Evolutionary conservation across 2,888 invertebrate species (phyloP), one percentile per base, ranked within the genome.

Genomic region (Ormyrus pomaceus): DNA sequence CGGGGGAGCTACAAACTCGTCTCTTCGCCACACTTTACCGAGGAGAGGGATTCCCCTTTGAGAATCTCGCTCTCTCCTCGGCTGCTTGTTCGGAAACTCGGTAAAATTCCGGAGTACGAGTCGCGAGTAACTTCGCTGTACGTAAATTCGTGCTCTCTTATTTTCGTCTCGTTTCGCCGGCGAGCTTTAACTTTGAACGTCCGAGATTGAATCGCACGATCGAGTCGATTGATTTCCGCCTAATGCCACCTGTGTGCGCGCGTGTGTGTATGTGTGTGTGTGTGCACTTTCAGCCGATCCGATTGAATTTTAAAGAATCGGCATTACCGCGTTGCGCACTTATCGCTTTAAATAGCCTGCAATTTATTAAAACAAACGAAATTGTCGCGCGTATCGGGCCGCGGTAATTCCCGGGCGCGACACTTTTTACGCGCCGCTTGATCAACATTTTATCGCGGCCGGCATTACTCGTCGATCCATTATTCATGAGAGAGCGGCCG

Each of bases 71-170:
- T 10, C 79, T n/a, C 19, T 19, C 50, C 19, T 77, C 48, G 45
- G 78, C 75, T 84, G 83, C 84, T 84, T 86, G 85, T 87, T 89
- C 84, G 84, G 62, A 86, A 89, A 88, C 88, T 89, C 86, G 84
- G 87, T 85, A 86, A 87, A 88, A 89, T 89, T 86, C 86, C 83
- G 82, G 84, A 86, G 84, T 85, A 73, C 76, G 83, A 74, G 82
- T 46, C 82, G 79, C 56, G 74, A 80, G 79, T 77, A 86, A 84
- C 85, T 85, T 83, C 46, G 59, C 59, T 62, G 48, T 19, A 71
- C 77, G 69, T 73, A 70, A 74, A 75, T 77, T 78, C 71, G 76
- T 55, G 19, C 19, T 19, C 34, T 68, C n/a, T 62, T 62, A 62
- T 46, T 62, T 62, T 9, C 6, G 6, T 3, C 0, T 62, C 6